A percentile compares a stretch with the other conserved stretches of the same genome.
phyloP scores from a whole-genome alignment of 2,797 vertebrate genomes.

The Tamandua tetradactyla region DNA sequence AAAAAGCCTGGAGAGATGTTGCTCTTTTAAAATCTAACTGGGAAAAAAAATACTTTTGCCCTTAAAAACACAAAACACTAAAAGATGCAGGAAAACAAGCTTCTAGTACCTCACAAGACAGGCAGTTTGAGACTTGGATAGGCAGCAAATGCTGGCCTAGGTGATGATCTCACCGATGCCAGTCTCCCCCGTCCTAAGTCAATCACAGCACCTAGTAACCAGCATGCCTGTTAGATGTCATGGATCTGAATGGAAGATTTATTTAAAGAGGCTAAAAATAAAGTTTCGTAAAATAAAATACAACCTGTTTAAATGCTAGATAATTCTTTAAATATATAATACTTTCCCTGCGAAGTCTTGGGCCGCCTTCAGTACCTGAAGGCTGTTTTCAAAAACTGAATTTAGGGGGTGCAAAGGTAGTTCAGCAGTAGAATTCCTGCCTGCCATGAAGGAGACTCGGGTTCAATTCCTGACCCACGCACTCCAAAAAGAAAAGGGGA shows the following conservation, averaged over 20 bases:
- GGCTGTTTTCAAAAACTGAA: background rate
- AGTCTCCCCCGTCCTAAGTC: background rate
- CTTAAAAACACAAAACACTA: background rate
- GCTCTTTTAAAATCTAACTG: background rate
- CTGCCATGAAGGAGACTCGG: too few relatives aligned
- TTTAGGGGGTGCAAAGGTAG: too few relatives aligned
- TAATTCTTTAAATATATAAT: rapidly evolving
- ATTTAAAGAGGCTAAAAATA: background rate
- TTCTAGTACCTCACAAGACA: background rate
- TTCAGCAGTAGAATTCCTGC: too few relatives aligned
- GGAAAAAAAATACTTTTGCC: too few relatives aligned
- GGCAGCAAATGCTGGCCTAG: background rate
- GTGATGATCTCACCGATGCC: background rate
- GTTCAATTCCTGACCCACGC: too few relatives aligned
- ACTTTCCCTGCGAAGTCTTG: background rate
- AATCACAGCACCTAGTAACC: rapidly evolving
- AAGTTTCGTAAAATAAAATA: background rate
- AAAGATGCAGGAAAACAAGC: background rate
- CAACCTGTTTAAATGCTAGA: background rate
- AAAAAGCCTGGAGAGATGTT: background rate
- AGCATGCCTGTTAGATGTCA: background rate
- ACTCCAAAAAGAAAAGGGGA: too few relatives aligned
- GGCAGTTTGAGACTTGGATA: background rate
- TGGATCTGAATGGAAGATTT: background rate
- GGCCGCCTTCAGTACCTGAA: rapidly evolving